These are phyloP conservation scores for Lepidurus arcticus DNA, from an alignment of 1,140 invertebrate genomes.

Conservation along the genomic window DNA sequence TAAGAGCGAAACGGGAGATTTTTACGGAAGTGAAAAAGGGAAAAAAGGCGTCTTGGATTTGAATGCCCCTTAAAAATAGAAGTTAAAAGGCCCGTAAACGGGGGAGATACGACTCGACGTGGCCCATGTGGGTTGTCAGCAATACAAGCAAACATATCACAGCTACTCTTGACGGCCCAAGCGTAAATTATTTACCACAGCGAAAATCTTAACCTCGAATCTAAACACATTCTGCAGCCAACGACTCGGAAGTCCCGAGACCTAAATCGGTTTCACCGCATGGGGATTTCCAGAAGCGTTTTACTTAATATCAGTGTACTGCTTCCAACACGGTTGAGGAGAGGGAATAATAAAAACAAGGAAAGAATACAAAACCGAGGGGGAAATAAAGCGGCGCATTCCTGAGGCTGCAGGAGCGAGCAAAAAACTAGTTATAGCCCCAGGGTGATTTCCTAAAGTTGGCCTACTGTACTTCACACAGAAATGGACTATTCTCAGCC, in stretches of 20 bases:
- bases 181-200: constrained; percentile 16
- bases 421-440: too few species aligned
- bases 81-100: background rate
- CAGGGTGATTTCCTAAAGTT: too few species aligned
- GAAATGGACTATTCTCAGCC: too few species aligned
- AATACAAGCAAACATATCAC: constrained; percentile 19
- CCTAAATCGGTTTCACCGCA: background rate
- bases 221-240: background rate
- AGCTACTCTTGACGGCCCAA: constrained; percentile 8
- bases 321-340: background rate
- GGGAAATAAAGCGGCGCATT: too few species aligned
- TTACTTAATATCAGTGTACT: background rate
- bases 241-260: background rate
- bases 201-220: background rate
- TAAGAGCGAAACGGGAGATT: background rate
- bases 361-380: too few species aligned
- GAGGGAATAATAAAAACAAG: background rate
- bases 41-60: background rate
- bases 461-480: too few species aligned
- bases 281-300: background rate
- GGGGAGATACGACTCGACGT: background rate
- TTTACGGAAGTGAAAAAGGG: background rate
- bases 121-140: background rate
- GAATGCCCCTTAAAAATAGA: background rate
- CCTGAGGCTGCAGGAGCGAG: too few species aligned